Evolutionary conservation across 2,888 invertebrate genomes (phyloP).

Genomic region (Coelinius sp.): DNA sequence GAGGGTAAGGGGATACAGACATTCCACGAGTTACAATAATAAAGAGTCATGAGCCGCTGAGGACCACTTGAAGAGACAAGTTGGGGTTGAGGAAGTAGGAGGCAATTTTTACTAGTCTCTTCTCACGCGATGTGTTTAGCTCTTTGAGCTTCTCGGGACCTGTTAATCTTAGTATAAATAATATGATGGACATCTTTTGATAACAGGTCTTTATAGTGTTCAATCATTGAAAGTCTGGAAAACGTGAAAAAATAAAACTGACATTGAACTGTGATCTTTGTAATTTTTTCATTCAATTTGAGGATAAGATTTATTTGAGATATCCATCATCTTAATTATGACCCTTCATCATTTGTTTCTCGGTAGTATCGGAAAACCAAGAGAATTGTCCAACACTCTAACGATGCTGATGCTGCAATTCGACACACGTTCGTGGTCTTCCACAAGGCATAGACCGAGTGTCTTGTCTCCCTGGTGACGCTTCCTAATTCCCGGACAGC

Average conservation of each 20-base stretch:
- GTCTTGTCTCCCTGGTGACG: conserved; percentile 48
- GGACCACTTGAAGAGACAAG: conserved; percentile 41
- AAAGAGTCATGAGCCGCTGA: conserved; percentile 45
- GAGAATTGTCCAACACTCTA: neutral
- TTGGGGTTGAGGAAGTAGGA: conserved; percentile 13
- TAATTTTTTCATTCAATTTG: no score
- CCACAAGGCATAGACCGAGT: conserved; percentile 30
- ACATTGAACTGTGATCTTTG: no score
- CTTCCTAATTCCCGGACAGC: conserved; percentile 59
- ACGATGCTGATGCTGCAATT: conserved; percentile 29
- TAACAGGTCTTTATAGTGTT: neutral
- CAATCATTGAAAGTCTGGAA: neutral
- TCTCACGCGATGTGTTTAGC: neutral
- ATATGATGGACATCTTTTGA: neutral
- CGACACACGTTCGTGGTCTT: conserved; percentile 32
- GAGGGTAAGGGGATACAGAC: conserved; percentile 19
- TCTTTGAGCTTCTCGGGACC: no score
- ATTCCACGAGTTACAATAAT: conserved; percentile 42
- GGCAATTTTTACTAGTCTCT: neutral
- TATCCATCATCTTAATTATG: neutral
- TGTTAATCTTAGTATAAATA: no score
- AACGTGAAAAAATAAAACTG: neutral
- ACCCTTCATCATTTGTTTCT: neutral
- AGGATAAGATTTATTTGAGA: neutral
- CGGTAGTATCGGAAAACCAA: neutral